Evolutionary conservation across 2,113 vertebrate species (phyloP), one percentile per base, ranked within the genome.

Genomic region (Cyanoramphus novaezelandiae): DNA sequence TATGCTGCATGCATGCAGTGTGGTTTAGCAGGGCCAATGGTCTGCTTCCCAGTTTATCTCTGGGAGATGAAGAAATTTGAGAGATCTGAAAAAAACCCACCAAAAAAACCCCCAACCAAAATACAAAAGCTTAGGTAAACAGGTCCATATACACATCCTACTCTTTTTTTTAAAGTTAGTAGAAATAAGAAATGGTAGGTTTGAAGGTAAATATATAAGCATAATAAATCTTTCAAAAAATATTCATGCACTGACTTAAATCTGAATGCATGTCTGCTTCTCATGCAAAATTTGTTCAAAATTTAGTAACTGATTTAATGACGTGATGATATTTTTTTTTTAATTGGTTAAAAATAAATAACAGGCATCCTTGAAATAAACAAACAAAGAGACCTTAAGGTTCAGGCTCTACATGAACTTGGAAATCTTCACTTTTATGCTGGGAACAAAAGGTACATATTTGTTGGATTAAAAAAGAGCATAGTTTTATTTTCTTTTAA

Each of bases 401-500:
- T 98, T 79, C 98, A 99, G 96, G 98, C 98, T 11, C 95, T 99
- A 57, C 98, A 99, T 95, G 98, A 99, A 91, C 97, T 99, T 88
- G 99, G 99, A 97, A 99, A 98, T 97, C 97, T 99, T 86, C 98
- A 98, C 39, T 96, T 99, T 91, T 99, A 98, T 67, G 97, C 96
- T 33, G 98, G 98, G 96, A 99, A 98, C 96, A 98, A 97, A 97
- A 98, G 98, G 99, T 99, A 98, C 10, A 14, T 63, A 55, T 57
- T 88, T 70, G 55, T 5, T 88, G 16, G 18, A 60, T 55, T 60
- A 8, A 85, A 62, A 74, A 76, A 81, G n/a, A 19, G 8, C 15
- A 46, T 9, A 5, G 4, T 71, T 92, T 71, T 9, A 7, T 75
- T 79, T 83, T 92, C 41, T 75, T 85, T 65, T 6, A 86, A 39